Evolutionary conservation across 2,113 vertebrate genomes (phyloP).

Genomic region (Centrocercus urophasianus): DNA sequence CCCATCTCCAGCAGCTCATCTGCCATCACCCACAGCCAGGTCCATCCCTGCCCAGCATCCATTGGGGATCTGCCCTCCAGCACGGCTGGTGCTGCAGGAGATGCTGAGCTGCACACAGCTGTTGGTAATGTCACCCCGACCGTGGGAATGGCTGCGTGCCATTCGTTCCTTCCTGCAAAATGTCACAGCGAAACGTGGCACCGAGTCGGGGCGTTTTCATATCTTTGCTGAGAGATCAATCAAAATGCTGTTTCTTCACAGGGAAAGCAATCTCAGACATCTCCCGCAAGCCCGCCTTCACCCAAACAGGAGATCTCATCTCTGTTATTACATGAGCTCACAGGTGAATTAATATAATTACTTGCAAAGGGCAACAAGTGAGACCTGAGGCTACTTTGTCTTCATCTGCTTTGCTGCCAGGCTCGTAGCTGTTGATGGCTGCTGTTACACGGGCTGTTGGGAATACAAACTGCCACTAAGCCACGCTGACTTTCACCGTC

Average conservation of each 20-base stretch:
- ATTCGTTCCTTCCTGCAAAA: neutral
- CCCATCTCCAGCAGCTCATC: neutral
- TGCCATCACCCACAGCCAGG: neutral
- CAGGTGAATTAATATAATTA: neutral
- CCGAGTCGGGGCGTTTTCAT: neutral
- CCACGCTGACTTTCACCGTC: fast-evolving
- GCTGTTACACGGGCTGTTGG: neutral
- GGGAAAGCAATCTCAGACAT: neutral
- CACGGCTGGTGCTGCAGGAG: neutral
- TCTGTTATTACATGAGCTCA: neutral
- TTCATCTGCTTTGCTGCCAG: neutral
- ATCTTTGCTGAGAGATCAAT: neutral
- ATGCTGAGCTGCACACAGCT: fast-evolving
- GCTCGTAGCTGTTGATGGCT: neutral
- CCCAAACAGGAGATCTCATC: neutral
- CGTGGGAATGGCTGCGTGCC: neutral
- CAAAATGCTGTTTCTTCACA: neutral
- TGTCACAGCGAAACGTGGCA: neutral
- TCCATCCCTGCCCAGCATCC: neutral
- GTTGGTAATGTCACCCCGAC: neutral
- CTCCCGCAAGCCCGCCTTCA: neutral
- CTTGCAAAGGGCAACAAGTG: constrained; percentile 6
- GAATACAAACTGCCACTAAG: neutral
- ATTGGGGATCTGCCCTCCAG: fast-evolving
- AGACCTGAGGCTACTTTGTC: neutral